A percentile compares a stretch with the other conserved stretches of the same genome.
These are phyloP conservation scores for Poeciliopsis paucimaculata DNA, from an alignment of 2,797 vertebrate genomes.

Conservation along the genomic window DNA sequence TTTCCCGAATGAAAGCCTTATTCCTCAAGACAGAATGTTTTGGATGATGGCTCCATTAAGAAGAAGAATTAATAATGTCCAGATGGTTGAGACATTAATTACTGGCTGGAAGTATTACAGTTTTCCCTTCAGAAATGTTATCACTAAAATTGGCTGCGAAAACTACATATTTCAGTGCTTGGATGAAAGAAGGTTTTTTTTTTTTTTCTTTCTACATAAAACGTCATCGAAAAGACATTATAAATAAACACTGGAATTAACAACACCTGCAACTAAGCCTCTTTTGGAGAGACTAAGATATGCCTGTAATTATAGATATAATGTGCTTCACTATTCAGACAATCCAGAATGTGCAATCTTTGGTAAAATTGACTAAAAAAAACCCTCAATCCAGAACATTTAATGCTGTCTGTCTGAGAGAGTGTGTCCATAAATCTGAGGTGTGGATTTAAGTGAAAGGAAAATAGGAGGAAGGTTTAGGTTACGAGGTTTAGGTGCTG, in stretches of 20 bases:
- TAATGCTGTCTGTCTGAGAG: background rate
- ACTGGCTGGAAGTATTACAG: constrained; percentile 33
- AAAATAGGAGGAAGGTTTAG: constrained; percentile 43
- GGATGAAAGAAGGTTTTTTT: background rate
- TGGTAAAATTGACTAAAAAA: background rate
- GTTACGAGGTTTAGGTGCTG: constrained; percentile 47
- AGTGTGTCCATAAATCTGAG: background rate
- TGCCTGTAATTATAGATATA: background rate
- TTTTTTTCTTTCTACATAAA: background rate
- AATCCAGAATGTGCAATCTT: background rate
- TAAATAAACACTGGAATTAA: constrained; percentile 1
- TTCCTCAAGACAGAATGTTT: constrained; percentile 20
- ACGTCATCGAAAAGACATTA: background rate
- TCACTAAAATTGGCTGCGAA: constrained; percentile 1
- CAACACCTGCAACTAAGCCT: background rate
- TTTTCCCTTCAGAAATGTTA: constrained; percentile 50
- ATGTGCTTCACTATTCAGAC: background rate
- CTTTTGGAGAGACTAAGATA: background rate
- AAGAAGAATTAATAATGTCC: constrained; percentile 45
- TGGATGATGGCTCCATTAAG: constrained; percentile 35
- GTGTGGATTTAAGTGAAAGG: constrained; percentile 2
- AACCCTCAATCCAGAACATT: constrained; percentile 6
- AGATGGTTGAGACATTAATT: constrained; percentile 57
- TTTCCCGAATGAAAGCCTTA: background rate
- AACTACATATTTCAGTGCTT: background rate